Base-by-base conservation (phyloP, 2,888 invertebrate genomes). In the Ellobium chinense region DNA sequence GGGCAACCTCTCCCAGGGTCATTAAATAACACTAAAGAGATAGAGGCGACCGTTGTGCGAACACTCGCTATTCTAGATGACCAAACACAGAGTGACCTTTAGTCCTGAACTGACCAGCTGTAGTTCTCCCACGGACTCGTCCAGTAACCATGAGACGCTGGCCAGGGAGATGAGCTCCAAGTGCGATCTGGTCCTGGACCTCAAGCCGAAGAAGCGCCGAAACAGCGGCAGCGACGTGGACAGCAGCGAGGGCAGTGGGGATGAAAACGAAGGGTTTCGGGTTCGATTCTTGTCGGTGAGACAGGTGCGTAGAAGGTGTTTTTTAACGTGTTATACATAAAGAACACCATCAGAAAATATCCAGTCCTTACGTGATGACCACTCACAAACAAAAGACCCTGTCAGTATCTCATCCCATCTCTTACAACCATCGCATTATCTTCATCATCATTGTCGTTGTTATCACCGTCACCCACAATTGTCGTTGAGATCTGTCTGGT, bases 211-310 rank as follows among this genome's bases (percentile, higher is more conserved):
- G 31, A 75, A 75, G 24, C 63, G 75, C 27, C 63, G 75, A 1
- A 75, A 54, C 54, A 75, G 75, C 24, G 75, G 63, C 21, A 65
- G 75, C 9, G 75, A 75, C 34, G 39, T 54, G 34, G 65, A 63
- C 27, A 37, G 24, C 21, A 37, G 27, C 21, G 73, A 60, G 27
- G 29, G 37, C 4, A 39, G 56, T 5, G 37, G 36, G 1, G 76
- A 62, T 24, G 66, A 65, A 27, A 24, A n/a, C 1, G 27, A 65
- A 31, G 36, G 31, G 5, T 27, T 56, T 1, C 24, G 58, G 34
- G 37, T 54, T 68, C 68, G 77, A 21, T 77, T 68, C 58, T 58
- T 77, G 36, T 78, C 78, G 4, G 66, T 70, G 14, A 78, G 70
- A 62, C 70, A 70, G 78, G 78, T 70, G n/a, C 3, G 78, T 46